phyloP scores from a whole-genome alignment of 2,797 vertebrate genomes.

The Scomberomorus guttatus region DNA sequence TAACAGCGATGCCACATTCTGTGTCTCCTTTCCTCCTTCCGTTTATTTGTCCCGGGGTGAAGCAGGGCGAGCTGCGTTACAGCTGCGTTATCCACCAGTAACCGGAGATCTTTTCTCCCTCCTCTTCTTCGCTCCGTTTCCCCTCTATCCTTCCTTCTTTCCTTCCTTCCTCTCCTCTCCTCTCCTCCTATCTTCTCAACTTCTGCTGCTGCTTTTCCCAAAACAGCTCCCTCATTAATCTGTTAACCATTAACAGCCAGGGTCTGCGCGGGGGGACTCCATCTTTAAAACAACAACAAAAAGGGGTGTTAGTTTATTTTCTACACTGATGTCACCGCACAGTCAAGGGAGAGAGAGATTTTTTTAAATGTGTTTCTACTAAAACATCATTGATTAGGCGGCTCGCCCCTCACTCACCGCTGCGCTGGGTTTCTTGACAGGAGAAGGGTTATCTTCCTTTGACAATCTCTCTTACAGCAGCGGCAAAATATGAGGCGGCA shows the following conservation, averaged over 20 bases:
- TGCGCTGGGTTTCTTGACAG: constrained; percentile 18
- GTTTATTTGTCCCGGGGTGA: constrained; percentile 25
- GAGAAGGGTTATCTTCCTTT: constrained; percentile 36
- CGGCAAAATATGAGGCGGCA: constrained; percentile 19
- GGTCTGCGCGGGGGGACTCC: constrained; percentile 66
- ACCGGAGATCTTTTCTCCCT: not conserved
- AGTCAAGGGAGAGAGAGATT: constrained; percentile 10
- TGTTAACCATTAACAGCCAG: constrained; percentile 58
- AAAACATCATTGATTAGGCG: constrained; percentile 10
- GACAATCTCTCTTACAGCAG: constrained; percentile 17
- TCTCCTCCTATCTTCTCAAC: constrained; percentile 25
- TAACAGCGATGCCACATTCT: constrained; percentile 56
- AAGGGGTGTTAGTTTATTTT: constrained; percentile 35
- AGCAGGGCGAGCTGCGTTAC: constrained; percentile 14
- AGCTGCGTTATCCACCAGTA: constrained; percentile 28
- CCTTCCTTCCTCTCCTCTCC: not conserved
- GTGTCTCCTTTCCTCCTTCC: constrained; percentile 18
- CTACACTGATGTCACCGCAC: constrained; percentile 15
- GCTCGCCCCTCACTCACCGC: constrained; percentile 62
- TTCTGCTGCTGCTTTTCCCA: constrained; percentile 33
- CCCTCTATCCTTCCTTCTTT: not conserved
- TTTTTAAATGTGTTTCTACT: constrained; percentile 5
- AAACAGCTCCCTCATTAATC: constrained; percentile 38
- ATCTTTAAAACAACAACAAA: constrained; percentile 68
- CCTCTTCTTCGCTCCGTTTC: not conserved